Conservation (phyloP, 23 tunicate species). For the Trididemnum miniatum region DNA sequence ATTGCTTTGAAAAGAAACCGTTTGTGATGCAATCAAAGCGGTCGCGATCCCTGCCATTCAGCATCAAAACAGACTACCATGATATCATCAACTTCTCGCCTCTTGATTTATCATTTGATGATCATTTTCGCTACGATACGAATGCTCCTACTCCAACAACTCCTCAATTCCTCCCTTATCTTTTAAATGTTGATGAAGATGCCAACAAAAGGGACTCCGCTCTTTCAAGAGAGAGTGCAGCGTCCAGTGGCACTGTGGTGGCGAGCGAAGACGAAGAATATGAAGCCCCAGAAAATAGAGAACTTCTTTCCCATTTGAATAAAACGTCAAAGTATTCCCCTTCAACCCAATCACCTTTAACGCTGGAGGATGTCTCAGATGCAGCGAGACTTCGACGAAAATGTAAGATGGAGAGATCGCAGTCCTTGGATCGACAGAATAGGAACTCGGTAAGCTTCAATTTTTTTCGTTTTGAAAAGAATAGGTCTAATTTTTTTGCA, state of each 20-base stretch:
- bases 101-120: not conserved
- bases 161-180: not conserved
- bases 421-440: constrained; percentile 34
- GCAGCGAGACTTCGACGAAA: not conserved
- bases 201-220: constrained; percentile 42
- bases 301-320: not conserved
- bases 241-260: constrained; percentile 69
- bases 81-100: constrained; percentile 8
- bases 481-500: too few relatives aligned
- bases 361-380: not conserved
- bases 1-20: not conserved
- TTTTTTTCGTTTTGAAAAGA: too few relatives aligned
- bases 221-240: constrained; percentile 58
- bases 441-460: constrained; percentile 20
- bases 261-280: constrained; percentile 52
- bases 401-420: constrained; percentile 30
- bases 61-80: not conserved
- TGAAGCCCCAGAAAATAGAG: not conserved
- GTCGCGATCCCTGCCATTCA: constrained; percentile 15
- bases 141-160: not conserved
- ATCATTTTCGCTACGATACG: not conserved
- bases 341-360: constrained; percentile 4
- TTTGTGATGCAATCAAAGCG: not conserved
- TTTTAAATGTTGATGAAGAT: constrained; percentile 25
- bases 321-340: constrained; percentile 12